Evolutionary conservation across 30 jellyfish, hydroid and myxozoan species (phyloP), one percentile per base, ranked within the genome.

Genomic region (Hydractinia echinata): DNA sequence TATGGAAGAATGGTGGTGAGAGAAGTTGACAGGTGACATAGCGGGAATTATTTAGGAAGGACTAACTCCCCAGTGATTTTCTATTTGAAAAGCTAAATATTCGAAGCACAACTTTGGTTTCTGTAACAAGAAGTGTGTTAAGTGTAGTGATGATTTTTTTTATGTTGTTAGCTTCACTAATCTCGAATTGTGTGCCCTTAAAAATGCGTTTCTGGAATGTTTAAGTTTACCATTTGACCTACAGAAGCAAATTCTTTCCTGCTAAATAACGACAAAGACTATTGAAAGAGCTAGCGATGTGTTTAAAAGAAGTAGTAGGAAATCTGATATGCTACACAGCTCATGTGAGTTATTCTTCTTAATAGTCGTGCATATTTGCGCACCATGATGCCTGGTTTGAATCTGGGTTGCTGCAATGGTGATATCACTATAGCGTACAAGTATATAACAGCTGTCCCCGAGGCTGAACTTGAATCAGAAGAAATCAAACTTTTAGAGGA

Each of bases 321-420:
- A 0, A 18, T 0, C 19, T 58, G 18, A 58, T 11, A 13, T 58
- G 69, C 69, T 11, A 58, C 19, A 18, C 69, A 20, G 21, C 3
- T 14, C 21, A 10, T 68, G n/a, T 30, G 44, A 30, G 44, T 5
- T 15, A 16, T 79, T 61, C n/a, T 79, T 49, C 8, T 68, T 52
- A 82, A 7, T 83, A 91, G 97, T 76, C 96, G 96, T 14, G 66
- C 96, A 16, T 61, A 82, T 61, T 79, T 86, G 20, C 95, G 97
- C 18, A 79, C 84, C 54, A 82, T 85, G 72, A 76, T 91, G 97
- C 97, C 95, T 10, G 97, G 97, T 14, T 58, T 91, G 87, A 91
- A 85, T 56, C 83, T 89, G 15, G 94, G 82, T 30, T 52, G 84
- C 6, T 91, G 97, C 78, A 86, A 91, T 77, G 97, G 97, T 13